Base-by-base conservation (phyloP, 2,797 vertebrate genomes). In the Vultur gryphus region DNA sequence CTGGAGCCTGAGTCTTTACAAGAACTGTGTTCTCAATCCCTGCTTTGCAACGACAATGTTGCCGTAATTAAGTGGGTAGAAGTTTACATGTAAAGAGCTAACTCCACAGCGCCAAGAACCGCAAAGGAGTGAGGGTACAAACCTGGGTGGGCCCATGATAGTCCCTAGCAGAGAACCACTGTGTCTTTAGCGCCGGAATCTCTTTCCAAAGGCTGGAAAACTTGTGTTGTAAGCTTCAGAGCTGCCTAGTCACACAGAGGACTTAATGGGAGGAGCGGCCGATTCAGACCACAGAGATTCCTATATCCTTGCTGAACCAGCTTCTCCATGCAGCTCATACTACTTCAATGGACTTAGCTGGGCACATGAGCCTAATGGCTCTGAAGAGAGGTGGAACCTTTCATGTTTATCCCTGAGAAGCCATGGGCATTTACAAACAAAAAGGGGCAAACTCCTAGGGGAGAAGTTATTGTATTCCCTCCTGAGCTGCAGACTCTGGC, bases 71-170 rank as follows among this genome's bases (percentile, higher is more conserved):
- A 43, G 31, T 5, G 21, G 6, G 37, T 16, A 16, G 33, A 29
- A 7, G 14, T n/a, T n/a, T 4, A 13, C 10, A 21, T 0, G 0
- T 4, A 1, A 37, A 37, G 12, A 17, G 17, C 25, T 9, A 12
- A 16, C 5, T 14, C 62, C 87, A 15, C 25, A 10, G 66, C 2
- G 31, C 23, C 83, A 64, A 12, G 55, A 52, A 0, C 29, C 8
- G 43, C 72, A 7, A 13, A 37, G 64, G 33, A 46, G 4, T 1
- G 25, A 18, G 54, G 49, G 12, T 2, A 19, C 64, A 65, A 29
- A 48, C 23, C 11, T 2, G 28, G 7, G 6, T 14, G 49, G 13
- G 21, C 5, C 5, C 18, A 7, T 6, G 16, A 15, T 1, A 14
- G n/a, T 11, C 66, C 55, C 8, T 0, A 33, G 39, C 29, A 70